Conservation (phyloP, 1,140 invertebrate species). For the Trichonephila inaurata region DNA sequence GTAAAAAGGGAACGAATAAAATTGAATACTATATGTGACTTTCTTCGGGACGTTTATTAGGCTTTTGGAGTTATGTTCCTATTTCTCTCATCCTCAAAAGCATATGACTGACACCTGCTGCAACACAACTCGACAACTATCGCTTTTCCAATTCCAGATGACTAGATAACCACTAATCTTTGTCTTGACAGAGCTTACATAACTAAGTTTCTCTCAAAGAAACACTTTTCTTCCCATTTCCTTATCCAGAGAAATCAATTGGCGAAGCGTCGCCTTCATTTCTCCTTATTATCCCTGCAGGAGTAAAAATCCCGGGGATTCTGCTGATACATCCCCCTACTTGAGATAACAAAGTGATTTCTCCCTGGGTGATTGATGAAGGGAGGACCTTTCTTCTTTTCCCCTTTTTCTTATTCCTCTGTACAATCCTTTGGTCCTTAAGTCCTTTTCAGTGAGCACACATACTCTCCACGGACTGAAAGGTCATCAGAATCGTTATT, state of each 20-base stretch:
- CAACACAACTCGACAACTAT: neutral
- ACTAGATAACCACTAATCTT: constrained; percentile 37
- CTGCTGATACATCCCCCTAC: constrained; percentile 57
- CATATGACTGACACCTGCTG: neutral
- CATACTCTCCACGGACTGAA: constrained; percentile 10
- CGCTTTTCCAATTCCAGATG: neutral
- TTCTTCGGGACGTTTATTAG: no score
- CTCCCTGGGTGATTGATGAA: constrained; percentile 64
- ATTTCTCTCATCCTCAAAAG: no score
- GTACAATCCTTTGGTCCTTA: constrained; percentile 31
- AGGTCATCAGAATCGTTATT: constrained; percentile 58
- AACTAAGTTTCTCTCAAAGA: constrained; percentile 41
- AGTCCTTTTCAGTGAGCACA: neutral
- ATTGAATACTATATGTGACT: no score
- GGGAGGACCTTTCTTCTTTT: neutral
- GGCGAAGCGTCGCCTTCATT: constrained; percentile 25
- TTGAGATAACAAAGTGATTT: constrained; percentile 74
- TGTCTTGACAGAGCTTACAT: constrained; percentile 43
- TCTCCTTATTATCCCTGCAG: constrained; percentile 22
- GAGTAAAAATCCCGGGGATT: constrained; percentile 67
- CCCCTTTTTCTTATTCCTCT: neutral
- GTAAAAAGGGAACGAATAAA: no score
- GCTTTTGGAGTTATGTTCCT: no score
- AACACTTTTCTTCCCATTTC: constrained; percentile 42
- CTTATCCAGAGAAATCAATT: constrained; percentile 52